Base-by-base conservation (phyloP, 2,113 vertebrate genomes). In the Amia ocellicauda region DNA sequence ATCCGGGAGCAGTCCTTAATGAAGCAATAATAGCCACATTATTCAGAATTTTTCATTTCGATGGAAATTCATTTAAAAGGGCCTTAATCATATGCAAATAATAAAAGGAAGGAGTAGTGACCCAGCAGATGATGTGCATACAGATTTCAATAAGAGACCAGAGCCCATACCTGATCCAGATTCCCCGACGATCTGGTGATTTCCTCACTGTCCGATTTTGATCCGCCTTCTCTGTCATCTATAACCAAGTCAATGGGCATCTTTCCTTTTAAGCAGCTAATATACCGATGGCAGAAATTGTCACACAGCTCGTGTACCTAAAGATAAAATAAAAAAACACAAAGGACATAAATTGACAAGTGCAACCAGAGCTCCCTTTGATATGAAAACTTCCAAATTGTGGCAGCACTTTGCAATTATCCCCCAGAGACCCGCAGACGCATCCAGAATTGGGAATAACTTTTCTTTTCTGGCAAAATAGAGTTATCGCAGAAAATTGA, bases 201-300 rank as follows among this genome's bases (percentile, higher is more conserved):
- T 79, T 99, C 96, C 89, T 99, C 96, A 76, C 89, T 99, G 92
- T 99, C 96, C 80, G 96, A 99, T 83, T 99, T 99, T 80, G 96
- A 97, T 74, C 96, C 96, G 67, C 95, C 95, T 87, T 99, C 97
- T 85, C 96, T 90, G 85, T 99, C 97, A 85, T 99, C 97, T 89
- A 99, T 99, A 81, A 99, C 97, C 94, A 99, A 85, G 92, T 99
- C 97, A 86, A 99, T 99, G 88, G 96, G 97, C 97, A 98, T 98
- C 89, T 98, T 98, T 77, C 96, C 96, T 88, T 98, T 99, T 90
- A 99, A 92, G 90, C 97, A 99, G 91, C 96, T 99, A 91, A 98
- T 99, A 92, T 99, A 98, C 88, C 96, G 95, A 88, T 99, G 96
- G 89, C 97, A 99, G 90, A 99, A 99, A 90, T 99, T 99, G 94